phyloP scores from a whole-genome alignment of 2,113 vertebrate species.

The Antechinus flavipes region DNA sequence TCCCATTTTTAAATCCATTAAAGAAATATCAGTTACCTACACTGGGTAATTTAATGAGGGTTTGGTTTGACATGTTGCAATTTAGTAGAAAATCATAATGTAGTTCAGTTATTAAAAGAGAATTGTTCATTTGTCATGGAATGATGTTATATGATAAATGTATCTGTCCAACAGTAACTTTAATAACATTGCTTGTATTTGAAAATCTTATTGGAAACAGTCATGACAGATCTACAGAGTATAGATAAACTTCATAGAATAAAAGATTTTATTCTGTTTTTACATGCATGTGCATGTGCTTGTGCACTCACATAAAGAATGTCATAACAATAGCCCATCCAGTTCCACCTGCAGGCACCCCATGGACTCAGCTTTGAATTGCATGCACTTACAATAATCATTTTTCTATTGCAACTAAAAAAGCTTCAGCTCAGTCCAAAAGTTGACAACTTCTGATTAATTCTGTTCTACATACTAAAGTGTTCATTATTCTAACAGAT shows the following conservation, averaged over 20 bases:
- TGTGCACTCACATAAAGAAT: background rate
- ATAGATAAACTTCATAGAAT: background rate
- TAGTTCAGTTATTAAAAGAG: background rate
- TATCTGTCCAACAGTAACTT: background rate
- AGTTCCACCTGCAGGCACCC: background rate
- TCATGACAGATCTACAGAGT: background rate
- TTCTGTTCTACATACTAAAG: background rate
- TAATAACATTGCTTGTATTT: background rate
- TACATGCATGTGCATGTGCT: background rate
- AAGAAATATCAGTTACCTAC: background rate
- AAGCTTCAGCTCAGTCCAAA: background rate
- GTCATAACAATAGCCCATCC: background rate
- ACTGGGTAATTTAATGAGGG: background rate
- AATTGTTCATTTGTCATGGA: constrained; percentile 26
- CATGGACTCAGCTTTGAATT: background rate
- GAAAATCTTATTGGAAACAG: background rate
- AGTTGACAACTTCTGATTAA: background rate
- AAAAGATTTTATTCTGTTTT: background rate
- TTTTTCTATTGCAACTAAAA: background rate
- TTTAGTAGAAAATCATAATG: constrained; percentile 19
- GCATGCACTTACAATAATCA: background rate
- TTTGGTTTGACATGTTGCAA: constrained; percentile 23
- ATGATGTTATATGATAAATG: background rate
- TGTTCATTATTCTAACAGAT: background rate
- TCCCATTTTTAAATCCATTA: background rate